Evolutionary conservation across 2,888 invertebrate species (phyloP), one percentile per base, ranked within the genome.

Genomic region (Fragum fragum): DNA sequence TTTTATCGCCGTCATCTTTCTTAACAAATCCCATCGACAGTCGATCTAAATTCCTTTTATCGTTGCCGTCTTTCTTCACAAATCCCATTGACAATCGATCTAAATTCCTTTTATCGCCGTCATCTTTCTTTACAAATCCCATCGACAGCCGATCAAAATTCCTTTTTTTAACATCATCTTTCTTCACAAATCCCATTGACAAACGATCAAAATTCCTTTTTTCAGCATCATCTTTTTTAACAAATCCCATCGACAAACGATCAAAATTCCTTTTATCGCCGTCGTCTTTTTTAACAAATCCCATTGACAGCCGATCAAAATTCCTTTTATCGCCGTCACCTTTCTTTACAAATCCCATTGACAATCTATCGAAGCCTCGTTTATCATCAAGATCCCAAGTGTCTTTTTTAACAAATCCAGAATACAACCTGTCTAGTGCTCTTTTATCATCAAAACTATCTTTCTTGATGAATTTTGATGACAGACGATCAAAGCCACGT

Each of bases 271-370:
- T 39, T 63, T 79, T 79, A 0, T 78, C 73, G 0, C 1, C 68
- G 26, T 59, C 42, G 32, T n/a, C n/a, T 66, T 79, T 79, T 52
- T 79, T 79, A 29, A 79, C 42, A 63, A 79, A 79, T 42, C 77
- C 77, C 26, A 55, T 53, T 21, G 72, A 36, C 28, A 77, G 21
- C 28, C 77, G 14, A 36, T 77, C 77, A 42, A 77, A 66, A 36
- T 23, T n/a, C 23, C 71, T 23, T 63, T 77, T 77, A 3, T 70
- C 76, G 23, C 28, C 28, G 5, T 21, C 32, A n/a, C 39, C 70
- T 11, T 66, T 61, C 11, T 73, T 57, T 16, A 61, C 36, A 70
- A 68, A 69, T 23, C 61, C 76, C 57, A 42, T 47, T 14, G 76
- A 70, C 29, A 63, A 63, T 63, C 26, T 21, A 47, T 47, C 47